Conservation (phyloP, 2,888 invertebrate species). For the Caenorhabditis becei region DNA sequence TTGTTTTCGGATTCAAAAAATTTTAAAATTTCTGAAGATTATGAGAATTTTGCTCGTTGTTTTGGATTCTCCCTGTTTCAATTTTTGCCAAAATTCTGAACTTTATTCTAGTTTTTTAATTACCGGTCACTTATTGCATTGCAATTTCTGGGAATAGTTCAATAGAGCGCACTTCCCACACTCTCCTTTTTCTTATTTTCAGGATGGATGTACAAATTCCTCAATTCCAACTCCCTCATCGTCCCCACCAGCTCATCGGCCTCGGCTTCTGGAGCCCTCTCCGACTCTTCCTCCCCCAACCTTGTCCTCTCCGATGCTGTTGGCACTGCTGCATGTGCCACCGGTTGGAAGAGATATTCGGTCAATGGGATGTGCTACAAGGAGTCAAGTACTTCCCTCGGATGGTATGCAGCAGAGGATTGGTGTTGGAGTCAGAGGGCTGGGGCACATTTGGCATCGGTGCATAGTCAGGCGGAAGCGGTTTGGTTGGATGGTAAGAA, state of each 20-base stretch:
- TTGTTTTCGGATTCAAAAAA: too few species aligned
- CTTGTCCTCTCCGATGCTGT: conserved; percentile 21
- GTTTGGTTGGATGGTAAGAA: conserved; percentile 32
- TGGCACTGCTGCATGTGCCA: conserved; percentile 33
- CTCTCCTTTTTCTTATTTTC: background rate
- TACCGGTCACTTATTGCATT: too few species aligned
- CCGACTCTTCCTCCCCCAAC: conserved; percentile 13
- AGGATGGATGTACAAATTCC: conserved; percentile 41
- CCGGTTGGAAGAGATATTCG: conserved; percentile 42
- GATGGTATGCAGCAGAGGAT: conserved; percentile 44
- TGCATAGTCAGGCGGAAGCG: conserved; percentile 43
- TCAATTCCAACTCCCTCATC: conserved; percentile 20
- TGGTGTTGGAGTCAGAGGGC: conserved; percentile 39
- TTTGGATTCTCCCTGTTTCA: too few species aligned
- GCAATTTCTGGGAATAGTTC: too few species aligned
- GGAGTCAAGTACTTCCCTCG: background rate
- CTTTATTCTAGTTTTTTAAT: too few species aligned
- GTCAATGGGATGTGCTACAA: conserved; percentile 40
- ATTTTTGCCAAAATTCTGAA: too few species aligned
- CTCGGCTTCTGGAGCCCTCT: background rate
- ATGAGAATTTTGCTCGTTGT: too few species aligned
- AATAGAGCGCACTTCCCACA: too few species aligned
- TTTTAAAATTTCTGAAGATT: too few species aligned
- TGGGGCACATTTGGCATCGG: conserved; percentile 33
- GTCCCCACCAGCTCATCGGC: background rate